Conservation (phyloP, 2,113 vertebrate genomes). For the Miniopterus natalensis region DNA sequence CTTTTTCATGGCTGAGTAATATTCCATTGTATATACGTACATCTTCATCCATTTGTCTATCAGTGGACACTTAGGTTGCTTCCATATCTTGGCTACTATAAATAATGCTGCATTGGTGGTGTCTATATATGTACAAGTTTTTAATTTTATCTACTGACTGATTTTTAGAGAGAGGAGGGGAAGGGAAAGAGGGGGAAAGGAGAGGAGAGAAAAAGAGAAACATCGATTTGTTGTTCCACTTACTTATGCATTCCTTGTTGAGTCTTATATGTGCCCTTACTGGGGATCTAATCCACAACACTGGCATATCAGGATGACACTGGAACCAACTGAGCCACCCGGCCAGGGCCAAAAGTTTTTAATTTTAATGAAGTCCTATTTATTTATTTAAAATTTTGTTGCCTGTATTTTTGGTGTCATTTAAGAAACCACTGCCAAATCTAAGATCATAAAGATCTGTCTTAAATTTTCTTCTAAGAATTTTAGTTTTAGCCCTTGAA, state of each 20-base stretch:
- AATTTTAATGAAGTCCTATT: not conserved
- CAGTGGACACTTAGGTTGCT: not conserved
- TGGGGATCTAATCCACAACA: no score
- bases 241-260: no score
- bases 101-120: not conserved
- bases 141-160: no score
- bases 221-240: no score
- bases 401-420: not conserved
- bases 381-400: not conserved
- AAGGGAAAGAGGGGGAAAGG: no score
- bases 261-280: no score
- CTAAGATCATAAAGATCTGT: not conserved
- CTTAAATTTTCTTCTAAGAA: not conserved
- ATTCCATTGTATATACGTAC: not conserved
- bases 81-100: not conserved
- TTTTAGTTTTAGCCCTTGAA: not conserved
- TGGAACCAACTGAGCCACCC: no score
- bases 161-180: no score
- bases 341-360: not conserved
- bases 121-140: not conserved
- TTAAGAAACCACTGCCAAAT: not conserved
- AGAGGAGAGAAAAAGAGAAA: no score
- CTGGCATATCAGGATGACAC: no score
- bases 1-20: not conserved
- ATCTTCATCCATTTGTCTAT: no score